A percentile compares a stretch with the other conserved stretches of the same genome.
Conservation (phyloP, 2,888 invertebrate species). For the Smittia sp. region DNA sequence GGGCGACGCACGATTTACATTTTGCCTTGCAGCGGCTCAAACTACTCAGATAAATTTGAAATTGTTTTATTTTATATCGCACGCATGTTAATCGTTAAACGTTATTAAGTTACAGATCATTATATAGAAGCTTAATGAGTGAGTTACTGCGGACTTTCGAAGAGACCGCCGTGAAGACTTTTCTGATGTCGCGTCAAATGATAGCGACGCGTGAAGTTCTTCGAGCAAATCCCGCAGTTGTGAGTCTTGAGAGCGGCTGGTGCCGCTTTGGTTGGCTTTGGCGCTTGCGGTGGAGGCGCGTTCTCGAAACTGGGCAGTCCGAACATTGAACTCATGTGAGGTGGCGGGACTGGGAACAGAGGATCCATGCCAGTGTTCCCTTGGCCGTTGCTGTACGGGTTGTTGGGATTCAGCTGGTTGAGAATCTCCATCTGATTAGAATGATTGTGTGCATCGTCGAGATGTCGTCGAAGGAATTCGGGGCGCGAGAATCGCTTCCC, state of each 20-base stretch:
- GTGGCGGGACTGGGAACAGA: constrained; percentile 21
- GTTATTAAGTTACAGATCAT: neutral
- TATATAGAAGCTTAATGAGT: neutral
- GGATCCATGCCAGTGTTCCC: neutral
- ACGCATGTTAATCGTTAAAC: neutral
- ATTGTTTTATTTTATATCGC: neutral
- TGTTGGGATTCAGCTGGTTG: constrained; percentile 16
- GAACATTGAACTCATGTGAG: constrained; percentile 1
- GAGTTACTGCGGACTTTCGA: neutral
- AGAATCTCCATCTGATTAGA: constrained; percentile 17
- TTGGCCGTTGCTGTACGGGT: neutral
- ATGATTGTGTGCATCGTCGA: constrained; percentile 22
- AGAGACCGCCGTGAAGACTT: constrained; percentile 17
- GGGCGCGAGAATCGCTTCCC: constrained; percentile 11
- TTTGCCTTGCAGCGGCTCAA: neutral
- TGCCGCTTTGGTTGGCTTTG: neutral
- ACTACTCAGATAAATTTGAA: neutral
- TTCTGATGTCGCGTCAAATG: constrained; percentile 34
- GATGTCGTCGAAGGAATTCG: constrained; percentile 20
- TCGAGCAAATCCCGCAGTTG: constrained; percentile 8
- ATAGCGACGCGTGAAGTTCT: constrained; percentile 24
- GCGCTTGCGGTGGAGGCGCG: neutral
- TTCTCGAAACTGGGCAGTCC: constrained; percentile 21
- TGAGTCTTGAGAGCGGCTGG: neutral
- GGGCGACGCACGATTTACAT: no score